Percentiles rank a stretch among this genome's conserved stretches.
These are phyloP conservation scores for Neodiprion lecontei DNA, from an alignment of 1,140 invertebrate genomes.

Conservation along the genomic window DNA sequence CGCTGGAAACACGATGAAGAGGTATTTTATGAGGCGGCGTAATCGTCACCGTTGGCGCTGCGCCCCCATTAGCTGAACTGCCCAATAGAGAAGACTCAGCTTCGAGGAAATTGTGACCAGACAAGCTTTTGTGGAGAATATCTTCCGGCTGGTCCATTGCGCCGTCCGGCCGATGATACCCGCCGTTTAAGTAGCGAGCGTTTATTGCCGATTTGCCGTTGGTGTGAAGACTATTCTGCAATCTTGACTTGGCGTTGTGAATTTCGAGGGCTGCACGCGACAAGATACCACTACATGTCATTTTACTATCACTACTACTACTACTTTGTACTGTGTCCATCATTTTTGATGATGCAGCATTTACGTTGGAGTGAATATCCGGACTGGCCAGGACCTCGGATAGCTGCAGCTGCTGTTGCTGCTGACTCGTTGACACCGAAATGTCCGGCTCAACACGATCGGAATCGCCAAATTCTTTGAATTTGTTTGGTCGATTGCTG, in stretches of 20 bases:
- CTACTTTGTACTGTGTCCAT: slow-evolving; percentile 9
- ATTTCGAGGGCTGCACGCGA: not conserved
- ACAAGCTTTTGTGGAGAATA: not conserved
- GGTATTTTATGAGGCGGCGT: slow-evolving; percentile 59
- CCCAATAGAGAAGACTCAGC: not conserved
- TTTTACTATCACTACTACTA: not conserved
- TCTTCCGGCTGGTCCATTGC: not conserved
- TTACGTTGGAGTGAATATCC: not conserved
- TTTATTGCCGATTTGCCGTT: too few species aligned
- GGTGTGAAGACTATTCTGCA: not conserved
- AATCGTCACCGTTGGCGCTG: slow-evolving; percentile 52
- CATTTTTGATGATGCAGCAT: not conserved
- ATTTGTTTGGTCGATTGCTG: not conserved
- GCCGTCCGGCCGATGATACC: too few species aligned
- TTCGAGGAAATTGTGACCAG: not conserved
- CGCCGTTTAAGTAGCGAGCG: too few species aligned
- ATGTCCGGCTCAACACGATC: not conserved
- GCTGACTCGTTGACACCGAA: too few species aligned
- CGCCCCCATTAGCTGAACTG: too few species aligned
- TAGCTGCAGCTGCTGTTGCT: too few species aligned
- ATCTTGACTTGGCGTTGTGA: not conserved
- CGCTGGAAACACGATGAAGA: slow-evolving; percentile 53
- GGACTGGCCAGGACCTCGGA: not conserved
- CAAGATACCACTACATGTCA: not conserved
- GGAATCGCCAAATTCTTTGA: not conserved